phyloP scores from a whole-genome alignment of 2,113 vertebrate genomes.

The Raja brachyura region DNA sequence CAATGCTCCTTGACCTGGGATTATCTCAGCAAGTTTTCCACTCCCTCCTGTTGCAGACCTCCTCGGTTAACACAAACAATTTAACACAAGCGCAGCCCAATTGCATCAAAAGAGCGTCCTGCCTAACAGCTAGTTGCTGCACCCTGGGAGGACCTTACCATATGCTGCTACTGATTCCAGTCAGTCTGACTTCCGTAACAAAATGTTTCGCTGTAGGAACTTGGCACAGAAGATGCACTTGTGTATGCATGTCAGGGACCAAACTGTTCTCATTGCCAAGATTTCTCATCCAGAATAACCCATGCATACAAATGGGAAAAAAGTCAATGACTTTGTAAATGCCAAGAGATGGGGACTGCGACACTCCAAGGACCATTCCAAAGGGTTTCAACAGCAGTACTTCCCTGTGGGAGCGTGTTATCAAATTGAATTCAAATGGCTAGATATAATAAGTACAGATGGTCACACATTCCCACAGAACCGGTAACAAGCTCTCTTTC shows the following conservation, averaged over 20 bases:
- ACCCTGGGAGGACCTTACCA: not conserved
- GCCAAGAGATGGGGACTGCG: not conserved
- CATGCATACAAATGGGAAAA: slow-evolving; percentile 5
- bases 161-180: not conserved
- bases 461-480: not conserved
- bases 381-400: not conserved
- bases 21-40: not conserved
- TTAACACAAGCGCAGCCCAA: not conserved
- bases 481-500: no score
- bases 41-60: not conserved
- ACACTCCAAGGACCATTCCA: not conserved
- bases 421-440: not conserved
- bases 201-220: not conserved
- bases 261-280: not conserved
- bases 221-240: not conserved
- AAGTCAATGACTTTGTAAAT: not conserved
- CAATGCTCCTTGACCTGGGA: not conserved
- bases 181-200: not conserved
- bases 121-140: not conserved
- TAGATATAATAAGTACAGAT: not conserved
- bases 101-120: not conserved
- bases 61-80: not conserved
- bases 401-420: not conserved
- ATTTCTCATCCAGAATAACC: not conserved
- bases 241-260: not conserved